Evolutionary conservation across 2,888 invertebrate species (phyloP), one percentile per base, ranked within the genome.

Genomic region (Ligdia adustata): DNA sequence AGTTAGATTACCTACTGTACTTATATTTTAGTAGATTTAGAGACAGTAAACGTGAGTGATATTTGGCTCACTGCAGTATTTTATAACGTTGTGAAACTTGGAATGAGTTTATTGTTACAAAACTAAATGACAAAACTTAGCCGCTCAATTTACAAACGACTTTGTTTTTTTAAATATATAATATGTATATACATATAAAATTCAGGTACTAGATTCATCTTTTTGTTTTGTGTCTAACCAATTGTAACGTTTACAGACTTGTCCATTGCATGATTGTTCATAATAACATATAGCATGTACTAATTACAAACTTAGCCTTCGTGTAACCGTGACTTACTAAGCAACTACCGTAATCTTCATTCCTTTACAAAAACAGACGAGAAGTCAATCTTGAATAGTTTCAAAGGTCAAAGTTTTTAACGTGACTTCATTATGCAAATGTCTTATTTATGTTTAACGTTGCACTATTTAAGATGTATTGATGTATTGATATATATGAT

Each of bases 1-100:
- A 53, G 40, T 42, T 53, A 45, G 43, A 34, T 44, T n/a, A n/a
- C n/a, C n/a, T n/a, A 44, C 13, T 42, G 34, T 47, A 52, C 45
- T 44, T 49, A 43, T 40, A 37, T 44, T 42, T 45, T 51, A 33
- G 18, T 48, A 48, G 42, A 14, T 20, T 43, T 38, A 49, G 38
- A 49, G 9, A 38, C 42, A 29, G 28, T 9, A 33, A 48, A 38
- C 3, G 6, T 33, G 9, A 37, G 26, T 32, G 13, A 37, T 37
- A 33, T 33, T 26, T 16, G 26, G 42, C 35, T 47, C 53, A 33
- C 43, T 20, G 39, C 48, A 49, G 40, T 53, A 44, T 45, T 46
- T 31, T 51, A 12, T 49, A 44, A 29, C 14, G 13, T 35, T 39
- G 31, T 39, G 18, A 41, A 40, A 40, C 29, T 37, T 43, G 14